Base-by-base conservation (phyloP, 2,113 vertebrate genomes). In the Alectura lathami region DNA sequence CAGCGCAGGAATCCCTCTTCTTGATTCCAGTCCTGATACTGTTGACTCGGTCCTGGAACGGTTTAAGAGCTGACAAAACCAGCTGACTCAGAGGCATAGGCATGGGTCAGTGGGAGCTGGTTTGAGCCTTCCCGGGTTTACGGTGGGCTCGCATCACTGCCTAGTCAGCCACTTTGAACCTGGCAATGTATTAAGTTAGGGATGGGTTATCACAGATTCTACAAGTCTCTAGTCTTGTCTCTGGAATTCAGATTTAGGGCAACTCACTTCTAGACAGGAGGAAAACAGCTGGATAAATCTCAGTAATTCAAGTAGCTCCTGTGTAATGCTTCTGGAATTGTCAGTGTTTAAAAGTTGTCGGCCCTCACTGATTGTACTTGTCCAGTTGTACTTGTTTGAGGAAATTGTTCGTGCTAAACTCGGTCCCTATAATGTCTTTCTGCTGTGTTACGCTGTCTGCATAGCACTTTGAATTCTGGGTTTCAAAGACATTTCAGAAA, bases 401-500 rank as follows among this genome's bases (percentile, higher is more conserved):
- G 56, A 83, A 67, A 66, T 16, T 27, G 26, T 81, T 74, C 26
- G 11, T 34, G n/a, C 32, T 57, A 47, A 73, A 68, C 47, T 75
- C 94, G 17, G 56, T 68, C 59, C 32, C 23, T 88, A 67, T 56
- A 15, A 23, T 56, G 13, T 88, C 68, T 92, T 91, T 87, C 62
- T 87, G 27, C 57, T 79, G 1, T 42, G 26, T 82, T 75, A 64
- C 0, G 0, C 51, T 82, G 30, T 72, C 69, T 75, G n/a, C 45
- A 17, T 72, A 29, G 38, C 59, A 81, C 51, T 85, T 75, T 50
- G 43, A 68, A 69, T 81, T 89, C 68, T 72, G 48, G 6, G 24
- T 94, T 93, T 53, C 74, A 80, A 59, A 96, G 73, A 84, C 75
- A 81, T 87, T 94, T 93, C 68, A 86, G 54, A 85, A 93, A 86